phyloP scores from a whole-genome alignment of 35 echinoderm and acorn worm species.

The Lytechinus pictus region DNA sequence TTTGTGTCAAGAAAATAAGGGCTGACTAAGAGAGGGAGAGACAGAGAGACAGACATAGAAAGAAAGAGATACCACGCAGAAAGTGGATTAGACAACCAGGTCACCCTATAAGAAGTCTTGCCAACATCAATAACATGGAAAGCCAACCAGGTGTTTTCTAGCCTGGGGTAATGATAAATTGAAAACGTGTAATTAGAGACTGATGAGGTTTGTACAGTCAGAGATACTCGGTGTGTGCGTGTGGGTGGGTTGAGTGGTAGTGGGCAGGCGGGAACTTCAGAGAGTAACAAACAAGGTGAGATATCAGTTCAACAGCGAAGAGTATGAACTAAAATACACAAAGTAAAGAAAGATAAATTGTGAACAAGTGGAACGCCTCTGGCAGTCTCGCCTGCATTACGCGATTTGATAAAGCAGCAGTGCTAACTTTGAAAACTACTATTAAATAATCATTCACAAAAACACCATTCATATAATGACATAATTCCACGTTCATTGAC shows the following conservation, averaged over 20 bases:
- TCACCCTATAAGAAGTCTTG: neutral
- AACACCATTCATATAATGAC: too few relatives aligned
- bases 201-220: neutral
- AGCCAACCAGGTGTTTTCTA: neutral
- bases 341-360: too few relatives aligned
- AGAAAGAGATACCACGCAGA: neutral
- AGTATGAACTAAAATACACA: too few relatives aligned
- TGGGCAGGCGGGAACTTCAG: neutral
- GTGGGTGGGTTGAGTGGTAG: neutral
- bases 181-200: constrained; percentile 1
- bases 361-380: too few relatives aligned
- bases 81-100: neutral
- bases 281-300: neutral
- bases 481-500: too few relatives aligned
- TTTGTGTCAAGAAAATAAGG: too few relatives aligned
- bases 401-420: too few relatives aligned
- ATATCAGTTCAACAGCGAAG: neutral
- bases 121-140: neutral
- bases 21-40: too few relatives aligned
- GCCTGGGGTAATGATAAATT: constrained; percentile 11
- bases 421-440: too few relatives aligned
- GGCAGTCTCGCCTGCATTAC: too few relatives aligned
- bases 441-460: too few relatives aligned
- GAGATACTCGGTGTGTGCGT: neutral
- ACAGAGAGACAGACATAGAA: too few relatives aligned